phyloP scores from a whole-genome alignment of 2,113 vertebrate species.

The Caranx melampygus region DNA sequence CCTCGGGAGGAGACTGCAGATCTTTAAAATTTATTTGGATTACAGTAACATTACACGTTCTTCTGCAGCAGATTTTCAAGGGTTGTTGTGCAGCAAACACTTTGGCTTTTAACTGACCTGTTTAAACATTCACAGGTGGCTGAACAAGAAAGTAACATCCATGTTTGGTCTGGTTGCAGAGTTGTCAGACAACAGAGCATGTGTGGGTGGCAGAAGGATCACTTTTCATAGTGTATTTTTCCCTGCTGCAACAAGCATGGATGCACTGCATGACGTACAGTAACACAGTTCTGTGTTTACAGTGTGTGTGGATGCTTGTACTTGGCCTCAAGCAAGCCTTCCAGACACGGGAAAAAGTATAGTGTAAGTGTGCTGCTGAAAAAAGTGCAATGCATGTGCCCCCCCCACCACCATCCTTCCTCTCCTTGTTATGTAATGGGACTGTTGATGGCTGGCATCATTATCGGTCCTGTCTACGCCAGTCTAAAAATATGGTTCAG shows the following conservation, averaged over 20 bases:
- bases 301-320: constrained; percentile 32
- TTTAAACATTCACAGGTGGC: constrained; percentile 9
- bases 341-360: constrained; percentile 34
- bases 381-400: constrained; percentile 30
- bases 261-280: constrained; percentile 10
- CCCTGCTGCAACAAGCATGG: constrained; percentile 6
- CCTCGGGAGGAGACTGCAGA: constrained; percentile 8
- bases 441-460: constrained; percentile 70
- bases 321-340: constrained; percentile 28
- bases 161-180: constrained; percentile 18
- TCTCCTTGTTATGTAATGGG: constrained; percentile 65
- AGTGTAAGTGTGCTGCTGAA: constrained; percentile 13
- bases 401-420: background rate
- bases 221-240: constrained; percentile 5
- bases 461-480: constrained; percentile 61
- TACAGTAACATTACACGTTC: background rate
- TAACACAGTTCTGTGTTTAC: constrained; percentile 35
- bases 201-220: constrained; percentile 11
- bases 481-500: constrained; percentile 72
- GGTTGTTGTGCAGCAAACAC: background rate
- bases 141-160: constrained; percentile 15
- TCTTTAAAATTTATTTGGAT: constrained; percentile 9
- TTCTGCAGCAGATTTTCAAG: constrained; percentile 4
- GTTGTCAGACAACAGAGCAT: constrained; percentile 14
- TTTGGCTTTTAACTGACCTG: constrained; percentile 22